phyloP scores from a whole-genome alignment of 2,888 invertebrate species.

The Sminthurides aquaticus region DNA sequence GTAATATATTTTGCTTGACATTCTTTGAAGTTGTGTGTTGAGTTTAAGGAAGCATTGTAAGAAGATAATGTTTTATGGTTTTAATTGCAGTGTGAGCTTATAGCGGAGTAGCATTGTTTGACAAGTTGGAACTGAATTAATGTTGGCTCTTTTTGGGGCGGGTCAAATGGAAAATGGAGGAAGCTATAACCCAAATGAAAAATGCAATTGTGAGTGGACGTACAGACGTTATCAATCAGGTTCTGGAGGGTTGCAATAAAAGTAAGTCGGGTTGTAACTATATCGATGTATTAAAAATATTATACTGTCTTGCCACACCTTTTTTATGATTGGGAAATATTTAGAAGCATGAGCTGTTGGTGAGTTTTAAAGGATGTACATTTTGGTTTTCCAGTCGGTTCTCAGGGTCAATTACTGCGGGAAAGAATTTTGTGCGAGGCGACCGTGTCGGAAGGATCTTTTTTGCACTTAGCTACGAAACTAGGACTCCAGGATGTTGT shows the following conservation, averaged over 20 bases:
- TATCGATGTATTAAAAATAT: too few relatives aligned
- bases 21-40: too few relatives aligned
- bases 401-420: conserved; percentile 46
- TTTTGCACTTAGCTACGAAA: conserved; percentile 54
- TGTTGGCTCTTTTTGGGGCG: too few relatives aligned
- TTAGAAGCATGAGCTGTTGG: background rate
- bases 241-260: conserved; percentile 53
- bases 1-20: too few relatives aligned
- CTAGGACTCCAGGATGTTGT: conserved; percentile 52
- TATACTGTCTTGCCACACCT: too few relatives aligned
- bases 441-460: conserved; percentile 52
- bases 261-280: conserved; percentile 42
- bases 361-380: background rate
- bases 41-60: too few relatives aligned
- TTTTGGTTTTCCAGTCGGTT: conserved; percentile 46
- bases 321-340: too few relatives aligned
- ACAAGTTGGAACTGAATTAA: too few relatives aligned
- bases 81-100: too few relatives aligned
- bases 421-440: conserved; percentile 51
- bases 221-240: conserved; percentile 54
- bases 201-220: conserved; percentile 54
- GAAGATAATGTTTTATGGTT: too few relatives aligned
- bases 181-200: conserved; percentile 51
- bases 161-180: conserved; percentile 47
- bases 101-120: too few relatives aligned